Percentiles rank a stretch among this genome's conserved stretches.
These are phyloP conservation scores for Lithosia quadra DNA, from an alignment of 2,888 invertebrate species.

Conservation along the genomic window DNA sequence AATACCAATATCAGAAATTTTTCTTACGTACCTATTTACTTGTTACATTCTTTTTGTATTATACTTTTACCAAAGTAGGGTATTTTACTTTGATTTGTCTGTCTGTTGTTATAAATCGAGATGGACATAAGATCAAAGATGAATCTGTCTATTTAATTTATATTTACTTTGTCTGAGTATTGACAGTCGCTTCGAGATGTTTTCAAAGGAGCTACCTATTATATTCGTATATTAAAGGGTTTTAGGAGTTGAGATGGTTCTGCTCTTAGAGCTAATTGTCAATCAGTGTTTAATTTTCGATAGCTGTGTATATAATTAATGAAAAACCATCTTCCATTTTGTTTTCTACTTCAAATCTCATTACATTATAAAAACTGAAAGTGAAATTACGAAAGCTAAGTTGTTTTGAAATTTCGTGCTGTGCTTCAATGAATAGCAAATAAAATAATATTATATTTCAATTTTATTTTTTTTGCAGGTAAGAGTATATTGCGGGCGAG, in stretches of 20 bases:
- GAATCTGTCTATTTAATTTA: conserved; percentile 48
- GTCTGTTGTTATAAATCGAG: conserved; percentile 35
- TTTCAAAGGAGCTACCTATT: conserved; percentile 1
- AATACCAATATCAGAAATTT: conserved; percentile 47
- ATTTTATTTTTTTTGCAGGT: too few species aligned
- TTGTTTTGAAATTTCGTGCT: too few species aligned
- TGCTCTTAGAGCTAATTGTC: not conserved
- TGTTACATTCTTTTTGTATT: conserved; percentile 36
- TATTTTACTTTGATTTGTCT: conserved; percentile 45
- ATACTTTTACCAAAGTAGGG: conserved; percentile 30
- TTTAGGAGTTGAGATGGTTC: not conserved
- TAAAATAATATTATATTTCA: too few species aligned
- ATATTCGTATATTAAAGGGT: not conserved
- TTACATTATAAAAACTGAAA: not conserved
- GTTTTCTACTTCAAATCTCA: not conserved
- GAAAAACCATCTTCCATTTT: not conserved
- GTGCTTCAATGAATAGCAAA: too few species aligned
- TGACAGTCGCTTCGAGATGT: conserved; percentile 11
- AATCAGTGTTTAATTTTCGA: not conserved
- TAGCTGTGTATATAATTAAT: not conserved
- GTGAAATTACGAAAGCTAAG: too few species aligned
- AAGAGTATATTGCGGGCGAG: too few species aligned
- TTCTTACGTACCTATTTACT: conserved; percentile 39
- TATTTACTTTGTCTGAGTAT: conserved; percentile 34
- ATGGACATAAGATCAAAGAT: conserved; percentile 55